Percentiles rank a stretch among this genome's conserved stretches.
These are phyloP conservation scores for Ginglymostoma cirratum DNA, from an alignment of 2,113 vertebrate species.

Conservation along the genomic window DNA sequence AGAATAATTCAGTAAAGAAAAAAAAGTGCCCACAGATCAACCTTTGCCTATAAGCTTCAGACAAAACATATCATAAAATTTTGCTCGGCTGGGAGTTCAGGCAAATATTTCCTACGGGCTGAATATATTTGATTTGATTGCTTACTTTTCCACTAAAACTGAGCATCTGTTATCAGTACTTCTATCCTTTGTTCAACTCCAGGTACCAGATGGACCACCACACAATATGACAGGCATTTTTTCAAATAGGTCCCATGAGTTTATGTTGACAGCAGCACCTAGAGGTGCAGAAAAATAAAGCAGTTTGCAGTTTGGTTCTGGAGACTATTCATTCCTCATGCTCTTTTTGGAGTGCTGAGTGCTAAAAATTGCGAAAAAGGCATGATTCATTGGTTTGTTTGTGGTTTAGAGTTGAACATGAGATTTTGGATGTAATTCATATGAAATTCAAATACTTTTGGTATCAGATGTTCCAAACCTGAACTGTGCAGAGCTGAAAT, in stretches of 20 bases:
- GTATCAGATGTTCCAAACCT: background rate
- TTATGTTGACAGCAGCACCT: background rate
- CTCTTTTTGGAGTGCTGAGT: background rate
- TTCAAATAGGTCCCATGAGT: background rate
- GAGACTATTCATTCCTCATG: background rate
- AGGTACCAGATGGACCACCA: background rate
- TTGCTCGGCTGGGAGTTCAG: background rate
- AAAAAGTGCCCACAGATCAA: no score
- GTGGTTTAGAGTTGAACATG: background rate
- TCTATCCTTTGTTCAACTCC: background rate
- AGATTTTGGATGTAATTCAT: background rate
- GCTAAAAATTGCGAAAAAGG: background rate
- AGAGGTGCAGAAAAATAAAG: background rate
- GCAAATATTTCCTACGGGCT: background rate
- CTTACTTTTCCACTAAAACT: background rate
- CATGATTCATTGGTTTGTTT: background rate
- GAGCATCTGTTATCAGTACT: background rate
- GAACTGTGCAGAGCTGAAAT: background rate
- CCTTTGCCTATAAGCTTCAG: no score
- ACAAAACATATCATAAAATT: background rate
- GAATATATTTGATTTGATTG: background rate
- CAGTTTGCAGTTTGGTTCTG: background rate
- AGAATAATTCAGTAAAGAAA: background rate
- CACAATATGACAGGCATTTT: background rate
- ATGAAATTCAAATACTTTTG: background rate